These are phyloP conservation scores for Piliocolobus tephrosceles DNA, from an alignment of 2,113 vertebrate species.

Conservation along the genomic window DNA sequence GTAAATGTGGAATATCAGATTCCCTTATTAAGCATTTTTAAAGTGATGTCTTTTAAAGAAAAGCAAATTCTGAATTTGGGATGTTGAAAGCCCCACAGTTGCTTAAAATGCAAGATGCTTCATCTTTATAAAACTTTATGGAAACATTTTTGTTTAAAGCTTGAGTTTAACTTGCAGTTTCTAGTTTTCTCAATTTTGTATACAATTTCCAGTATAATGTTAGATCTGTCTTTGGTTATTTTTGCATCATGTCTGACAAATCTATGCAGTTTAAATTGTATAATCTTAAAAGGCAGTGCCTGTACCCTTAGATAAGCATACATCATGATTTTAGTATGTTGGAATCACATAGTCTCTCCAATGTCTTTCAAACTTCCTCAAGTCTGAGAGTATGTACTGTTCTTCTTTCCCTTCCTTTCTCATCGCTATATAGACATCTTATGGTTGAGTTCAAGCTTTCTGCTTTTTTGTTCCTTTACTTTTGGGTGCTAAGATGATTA, in stretches of 20 bases:
- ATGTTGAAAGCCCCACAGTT: background rate
- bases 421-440: background rate
- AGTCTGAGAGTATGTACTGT: background rate
- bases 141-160: constrained; percentile 29
- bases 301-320: background rate
- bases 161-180: background rate
- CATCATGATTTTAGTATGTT: background rate
- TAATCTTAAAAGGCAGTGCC: background rate
- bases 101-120: background rate
- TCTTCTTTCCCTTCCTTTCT: background rate
- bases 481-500: background rate
- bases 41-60: background rate
- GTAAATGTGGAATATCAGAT: background rate
- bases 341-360: background rate
- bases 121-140: background rate
- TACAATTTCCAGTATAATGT: background rate
- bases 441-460: background rate
- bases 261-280: background rate
- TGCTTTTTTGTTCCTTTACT: background rate
- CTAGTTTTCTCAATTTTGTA: background rate
- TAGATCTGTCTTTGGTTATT: background rate
- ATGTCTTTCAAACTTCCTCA: background rate
- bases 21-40: background rate
- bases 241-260: background rate
- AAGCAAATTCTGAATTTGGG: background rate